Evolutionary conservation across 2,888 invertebrate species (phyloP).

Genomic region (Dryobotodes eremita): DNA sequence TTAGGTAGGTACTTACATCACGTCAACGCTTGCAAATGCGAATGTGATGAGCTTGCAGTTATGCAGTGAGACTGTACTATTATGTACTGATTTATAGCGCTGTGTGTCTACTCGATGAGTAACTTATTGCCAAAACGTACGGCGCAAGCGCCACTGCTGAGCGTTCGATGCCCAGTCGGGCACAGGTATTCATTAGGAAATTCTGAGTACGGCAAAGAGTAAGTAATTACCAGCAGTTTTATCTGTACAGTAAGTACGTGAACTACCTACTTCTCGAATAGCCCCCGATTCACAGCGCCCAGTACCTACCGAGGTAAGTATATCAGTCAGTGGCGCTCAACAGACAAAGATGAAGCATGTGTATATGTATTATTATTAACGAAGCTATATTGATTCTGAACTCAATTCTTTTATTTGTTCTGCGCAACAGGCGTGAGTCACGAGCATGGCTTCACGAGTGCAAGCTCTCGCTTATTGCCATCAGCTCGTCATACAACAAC

Average conservation of each 20-base stretch:
- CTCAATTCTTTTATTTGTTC: no score
- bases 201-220: background rate
- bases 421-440: no score
- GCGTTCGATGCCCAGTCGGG: background rate
- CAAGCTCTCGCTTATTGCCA: no score
- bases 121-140: background rate
- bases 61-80: background rate
- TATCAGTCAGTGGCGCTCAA: no score
- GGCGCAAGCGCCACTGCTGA: background rate
- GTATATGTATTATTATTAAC: constrained; percentile 20
- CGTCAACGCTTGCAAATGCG: constrained; percentile 4
- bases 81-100: background rate
- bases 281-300: background rate
- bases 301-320: no score
- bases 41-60: constrained; percentile 34
- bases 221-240: background rate
- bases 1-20: background rate
- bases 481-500: no score
- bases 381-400: constrained; percentile 46
- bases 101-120: background rate
- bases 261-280: no score
- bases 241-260: no score
- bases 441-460: no score
- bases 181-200: background rate
- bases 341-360: background rate